Evolutionary conservation across 2,888 invertebrate genomes (phyloP), one percentile per base, ranked within the genome.

Genomic region (Psylliodes chrysocephalus): DNA sequence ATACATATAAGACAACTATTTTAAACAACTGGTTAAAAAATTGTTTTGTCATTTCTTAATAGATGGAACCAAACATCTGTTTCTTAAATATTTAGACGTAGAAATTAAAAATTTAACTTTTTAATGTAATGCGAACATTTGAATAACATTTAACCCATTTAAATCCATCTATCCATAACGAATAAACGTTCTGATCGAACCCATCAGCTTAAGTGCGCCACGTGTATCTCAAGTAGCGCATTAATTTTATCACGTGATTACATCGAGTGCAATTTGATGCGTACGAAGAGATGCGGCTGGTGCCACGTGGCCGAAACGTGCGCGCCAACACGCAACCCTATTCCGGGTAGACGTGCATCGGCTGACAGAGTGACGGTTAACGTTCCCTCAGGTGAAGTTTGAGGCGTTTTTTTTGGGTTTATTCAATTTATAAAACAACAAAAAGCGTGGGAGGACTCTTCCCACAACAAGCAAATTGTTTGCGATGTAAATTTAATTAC

Each of bases 201-300:
- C 44, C 49, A 44, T 44, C 52, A 7, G 8, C 46, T 52, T 62
- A 51, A 61, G 61, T 35, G 53, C 44, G 62, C 57, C 79, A 78
- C 78, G 79, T 77, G 79, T 71, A 77, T 71, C 73, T 77, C 77
- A 75, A 80, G 79, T 79, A 74, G 74, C 72, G 76, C 81, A 79
- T 79, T 80, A 80, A 80, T 79, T 80, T 78, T 77, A 81, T 80
- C 80, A 79, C 77, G 75, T 78, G 79, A 80, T 81, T 78, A 79
- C 76, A 74, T 73, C 73, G 71, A 72, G 76, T 77, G 75, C 79
- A 80, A 81, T 81, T 80, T 79, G 79, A 79, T 75, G 76, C 77
- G 74, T 73, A 75, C 76, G 74, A 73, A n/a, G 33, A 71, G 72
- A 71, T 74, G 70, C 70, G 71, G 71, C 67, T 69, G 69, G 66